These are phyloP conservation scores for Strix aluco DNA, from an alignment of 2,113 vertebrate genomes.

Conservation along the genomic window DNA sequence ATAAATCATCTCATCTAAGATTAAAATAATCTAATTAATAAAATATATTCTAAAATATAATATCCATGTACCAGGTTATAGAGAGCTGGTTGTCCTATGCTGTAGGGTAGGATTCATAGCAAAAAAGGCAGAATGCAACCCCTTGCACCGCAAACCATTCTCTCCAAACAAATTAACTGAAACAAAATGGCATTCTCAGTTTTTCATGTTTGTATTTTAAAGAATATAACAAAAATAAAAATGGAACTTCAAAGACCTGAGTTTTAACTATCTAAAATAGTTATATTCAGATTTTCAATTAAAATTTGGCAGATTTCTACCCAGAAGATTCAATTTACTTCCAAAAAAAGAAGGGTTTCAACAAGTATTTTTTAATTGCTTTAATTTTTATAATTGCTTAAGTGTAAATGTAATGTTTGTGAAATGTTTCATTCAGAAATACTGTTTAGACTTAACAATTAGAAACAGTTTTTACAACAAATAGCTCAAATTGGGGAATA, in stretches of 20 bases:
- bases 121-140: not conserved
- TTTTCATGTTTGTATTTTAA: not conserved
- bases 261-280: not conserved
- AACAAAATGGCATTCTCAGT: not conserved
- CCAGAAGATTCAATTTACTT: not conserved
- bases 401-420: not conserved
- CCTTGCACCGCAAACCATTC: accelerated
- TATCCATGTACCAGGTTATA: not conserved
- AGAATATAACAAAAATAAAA: not conserved
- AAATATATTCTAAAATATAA: not conserved
- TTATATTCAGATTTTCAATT: not conserved
- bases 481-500: not conserved
- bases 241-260: not conserved
- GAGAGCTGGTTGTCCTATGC: not conserved
- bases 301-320: not conserved
- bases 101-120: not conserved
- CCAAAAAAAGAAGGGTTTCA: not conserved
- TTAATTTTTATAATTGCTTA: not conserved
- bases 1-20: not conserved
- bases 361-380: not conserved
- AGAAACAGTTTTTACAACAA: not conserved
- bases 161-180: not conserved
- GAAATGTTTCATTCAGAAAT: not conserved
- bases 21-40: not conserved
- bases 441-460: not conserved